Percentiles rank a stretch among this genome's conserved stretches.
These are phyloP conservation scores for Ochotona curzoniae DNA, from an alignment of 2,113 vertebrate genomes.

Conservation along the genomic window DNA sequence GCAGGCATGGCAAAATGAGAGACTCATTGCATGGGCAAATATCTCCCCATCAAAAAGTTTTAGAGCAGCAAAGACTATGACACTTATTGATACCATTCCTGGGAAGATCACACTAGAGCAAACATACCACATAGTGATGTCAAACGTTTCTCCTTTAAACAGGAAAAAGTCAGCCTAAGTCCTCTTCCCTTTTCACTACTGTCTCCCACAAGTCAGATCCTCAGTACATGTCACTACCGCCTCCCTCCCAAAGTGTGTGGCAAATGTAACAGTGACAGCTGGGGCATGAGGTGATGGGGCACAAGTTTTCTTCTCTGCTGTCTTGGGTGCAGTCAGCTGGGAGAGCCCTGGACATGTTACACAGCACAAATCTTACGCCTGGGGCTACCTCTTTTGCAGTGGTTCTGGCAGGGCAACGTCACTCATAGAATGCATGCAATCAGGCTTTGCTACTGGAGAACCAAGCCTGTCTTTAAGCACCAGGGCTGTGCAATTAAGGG, in stretches of 20 bases:
- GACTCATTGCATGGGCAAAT: background rate
- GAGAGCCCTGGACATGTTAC: background rate
- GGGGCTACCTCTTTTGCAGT: no score
- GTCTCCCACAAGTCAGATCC: background rate
- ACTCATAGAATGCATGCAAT: background rate
- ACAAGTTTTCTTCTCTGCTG: background rate
- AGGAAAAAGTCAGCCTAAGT: background rate
- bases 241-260: background rate
- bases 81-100: background rate
- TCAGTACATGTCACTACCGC: background rate
- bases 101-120: background rate
- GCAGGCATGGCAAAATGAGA: background rate
- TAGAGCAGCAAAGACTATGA: background rate
- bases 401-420: background rate
- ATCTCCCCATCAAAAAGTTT: conserved; percentile 33
- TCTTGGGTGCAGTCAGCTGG: background rate
- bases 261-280: background rate
- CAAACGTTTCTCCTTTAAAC: background rate
- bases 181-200: background rate
- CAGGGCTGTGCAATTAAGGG: background rate
- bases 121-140: background rate
- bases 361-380: background rate
- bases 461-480: background rate
- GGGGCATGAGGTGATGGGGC: fast-evolving
- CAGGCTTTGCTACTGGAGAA: fast-evolving